Evolutionary conservation across 2,888 invertebrate genomes (phyloP), one percentile per base, ranked within the genome.

Genomic region (Spatulosminthurus flaviceps): DNA sequence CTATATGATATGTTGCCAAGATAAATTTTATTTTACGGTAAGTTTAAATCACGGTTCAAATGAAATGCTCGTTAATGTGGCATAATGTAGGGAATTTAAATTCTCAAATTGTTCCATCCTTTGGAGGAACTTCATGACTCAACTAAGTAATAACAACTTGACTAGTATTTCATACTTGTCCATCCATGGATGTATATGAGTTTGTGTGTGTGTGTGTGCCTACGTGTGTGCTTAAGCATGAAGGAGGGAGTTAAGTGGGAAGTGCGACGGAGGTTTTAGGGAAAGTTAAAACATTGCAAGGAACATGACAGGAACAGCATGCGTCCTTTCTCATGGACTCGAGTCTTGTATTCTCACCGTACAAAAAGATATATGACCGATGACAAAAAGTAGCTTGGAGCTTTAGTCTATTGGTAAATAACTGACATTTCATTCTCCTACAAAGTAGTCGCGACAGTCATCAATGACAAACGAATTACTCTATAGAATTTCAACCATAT

Each of bases 341-440:
- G 19, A n/a, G 7, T 51, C n/a, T 19, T 9, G n/a, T 51, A 51
- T 13, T 19, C 51, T 51, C 51, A 51, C 19, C 51, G n/a, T 51
- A 51, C 51, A 51, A 51, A 41, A 51, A 51, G n/a, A 51, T 69
- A 69, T 29, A 29, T 4, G 69, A 29, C 29, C 34, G 69, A 69
- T 69, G 69, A 69, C 69, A 69, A 69, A 69, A 69, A 69, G 69
- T 69, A 64, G 24, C 26, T 4, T 64, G 64, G 2, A 34, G 19
- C 19, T 29, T 69, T 69, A 69, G n/a, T 29, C 69, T 29, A 26
- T 66, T 26, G 51, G 51, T 51, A 51, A 51, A 51, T 51, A 51
- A 51, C 51, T 51, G 51, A 51, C 51, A 51, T 51, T 19, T 51
- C 51, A n/a, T n/a, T n/a, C n/a, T n/a, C 4, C 51, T 2, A 51